Base-by-base conservation (phyloP, 1,140 invertebrate species). In the Berghia stephanieae region DNA sequence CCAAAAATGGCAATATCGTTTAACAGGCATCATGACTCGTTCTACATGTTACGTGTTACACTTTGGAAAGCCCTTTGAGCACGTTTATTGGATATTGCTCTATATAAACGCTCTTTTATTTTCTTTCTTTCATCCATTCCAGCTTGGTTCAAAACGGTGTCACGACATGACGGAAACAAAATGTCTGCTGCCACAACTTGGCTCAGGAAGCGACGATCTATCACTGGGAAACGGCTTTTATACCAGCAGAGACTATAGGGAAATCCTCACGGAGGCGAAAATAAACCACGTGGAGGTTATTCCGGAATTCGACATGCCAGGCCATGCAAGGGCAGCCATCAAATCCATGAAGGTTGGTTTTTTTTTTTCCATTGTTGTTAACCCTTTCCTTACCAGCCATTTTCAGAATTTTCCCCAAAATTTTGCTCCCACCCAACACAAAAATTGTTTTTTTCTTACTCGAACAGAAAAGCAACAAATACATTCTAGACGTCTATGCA, bases 241-340 rank as follows among this genome's bases (percentile, higher is more conserved):
- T 27, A 81, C 81, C 0, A 63, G 78, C 16, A 16, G 63, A 0
- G 85, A 89, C n/a, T 88, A 86, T 79, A 71, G 63, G 18, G 81
- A 85, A 38, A 81, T 89, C 24, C 75, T 89, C 4, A n/a, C 40
- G 0, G 78, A 80, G 38, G 86, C 87, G 16, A 77, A 75, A 3
- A 36, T 71, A 6, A 75, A 70, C 10, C 82, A 87, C 57, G 83
- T 89, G 21, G 79, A 84, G 57, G 83, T 88, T 18, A 85, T 88
- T n/a, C 88, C 88, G 0, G 88, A 89, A 79, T 76, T 88, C 46
- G 87, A 88, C 67, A 84, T 86, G 80, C 88, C 87, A 8, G 87
- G 86, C 3, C 87, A 89, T 70, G 77, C 81, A 18, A 75, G 83
- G 8, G 85, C 87, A 13, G 86, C 86, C 46, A 84, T 88, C 24